Base-by-base conservation (phyloP, 2,888 invertebrate genomes). In the Ctenicera cuprea region DNA sequence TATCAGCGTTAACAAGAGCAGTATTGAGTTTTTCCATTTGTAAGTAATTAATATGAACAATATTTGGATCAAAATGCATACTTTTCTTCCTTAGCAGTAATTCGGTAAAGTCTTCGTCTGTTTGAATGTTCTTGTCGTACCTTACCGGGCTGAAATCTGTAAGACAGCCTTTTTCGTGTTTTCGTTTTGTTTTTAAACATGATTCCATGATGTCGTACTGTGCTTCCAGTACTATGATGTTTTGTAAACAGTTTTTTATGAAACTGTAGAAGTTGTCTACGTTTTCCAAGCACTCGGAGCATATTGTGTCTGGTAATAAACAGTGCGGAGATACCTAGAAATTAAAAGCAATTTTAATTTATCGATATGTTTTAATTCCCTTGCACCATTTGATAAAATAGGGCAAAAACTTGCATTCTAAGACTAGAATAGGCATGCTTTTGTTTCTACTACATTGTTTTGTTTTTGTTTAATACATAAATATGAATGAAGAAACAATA, bases 141-240 rank as follows among this genome's bases (percentile, higher is more conserved):
- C 83, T 80, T 78, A 83, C 67, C 80, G 85, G 33, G 81, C 84
- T 66, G 80, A 85, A 79, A 82, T 88, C 87, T 0, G 86, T 86
- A 37, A 85, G 79, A 78, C 87, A 88, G n/a, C 88, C 86, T 78
- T 89, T 88, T 11, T 89, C 89, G 67, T 81, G 82, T 61, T 85
- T 84, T 63, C 86, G 82, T 75, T 86, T 87, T 11, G 82, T 84
- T 83, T 84, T 87, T 79, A 83, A 79, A 77, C 84, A 86, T 3
- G 86, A 86, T 73, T 86, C 85, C 61, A 79, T 81, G 18, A 87
- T 84, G 72, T 87, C 83, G 73, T 85, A 85, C 77, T 87, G 84
- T 30, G 84, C 77, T 82, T 87, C 82, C 59, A 85, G 76, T 16
- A 86, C 84, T 16, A 84, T 86, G 43, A 87, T 86, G 50, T 83